Evolutionary conservation across 2,113 vertebrate genomes (phyloP), one percentile per base, ranked within the genome.

Genomic region (Zingel zingel): DNA sequence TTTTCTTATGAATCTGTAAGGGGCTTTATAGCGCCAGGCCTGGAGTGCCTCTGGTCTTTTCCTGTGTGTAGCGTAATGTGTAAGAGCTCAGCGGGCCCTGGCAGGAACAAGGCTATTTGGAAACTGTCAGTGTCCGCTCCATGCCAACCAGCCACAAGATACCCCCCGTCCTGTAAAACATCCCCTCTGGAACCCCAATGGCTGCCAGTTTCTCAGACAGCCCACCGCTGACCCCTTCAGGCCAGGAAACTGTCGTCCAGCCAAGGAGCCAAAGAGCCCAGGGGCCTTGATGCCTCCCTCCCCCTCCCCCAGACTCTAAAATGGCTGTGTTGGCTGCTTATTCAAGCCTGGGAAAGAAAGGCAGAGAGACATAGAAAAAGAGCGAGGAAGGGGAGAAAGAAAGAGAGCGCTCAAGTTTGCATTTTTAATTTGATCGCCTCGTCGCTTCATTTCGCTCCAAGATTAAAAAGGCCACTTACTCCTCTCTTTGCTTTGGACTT

Each of bases 201-300:
- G 83, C 81, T 91, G 90, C 93, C 92, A 91, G 85, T 80, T 92
- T 91, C 88, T 92, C 88, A 83, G 90, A 88, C 91, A 92, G 91
- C 87, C 91, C 91, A 90, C 79, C 79, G 85, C 89, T 94, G 93
- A 95, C 94, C 94, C 94, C 94, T 94, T 91, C 90, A 94, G 91
- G 92, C 90, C 73, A 78, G 82, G 88, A 91, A 91, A 90, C 88
- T 78, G 87, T 79, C 63, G 47, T 86, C 88, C 61, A 61, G 87
- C 90, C 88, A 89, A 86, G 68, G 73, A 92, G 88, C 80, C 87
- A 86, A 75, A 62, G 84, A 81, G 80, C 90, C 92, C 76, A 59
- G 76, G 77, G 86, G 75, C 86, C 69, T 75, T 18, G 10, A 21
- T 14, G n/a, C n/a, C 7, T 1, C 0, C 64, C 56, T 25, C 25